A percentile compares a stretch with the other conserved stretches of the same genome.
Conservation (phyloP, 2,888 invertebrate genomes). For the Trachelus stipa region DNA sequence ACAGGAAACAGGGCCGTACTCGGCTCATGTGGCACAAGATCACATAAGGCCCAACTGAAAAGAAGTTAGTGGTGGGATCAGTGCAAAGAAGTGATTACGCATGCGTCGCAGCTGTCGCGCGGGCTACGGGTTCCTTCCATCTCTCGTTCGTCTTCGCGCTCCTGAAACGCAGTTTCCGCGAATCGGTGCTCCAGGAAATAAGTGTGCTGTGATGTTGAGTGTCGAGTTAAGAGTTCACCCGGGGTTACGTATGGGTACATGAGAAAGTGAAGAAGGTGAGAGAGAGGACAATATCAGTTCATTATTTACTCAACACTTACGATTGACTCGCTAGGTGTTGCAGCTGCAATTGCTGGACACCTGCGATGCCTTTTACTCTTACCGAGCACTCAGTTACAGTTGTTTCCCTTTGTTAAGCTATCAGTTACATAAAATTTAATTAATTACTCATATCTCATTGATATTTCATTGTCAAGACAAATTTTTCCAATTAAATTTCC, state of each 20-base stretch:
- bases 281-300: background rate
- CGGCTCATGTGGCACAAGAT: background rate
- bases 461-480: background rate
- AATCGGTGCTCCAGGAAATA: slow-evolving; percentile 59
- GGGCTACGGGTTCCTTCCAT: slow-evolving; percentile 29
- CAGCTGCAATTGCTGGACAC: background rate
- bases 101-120: slow-evolving; percentile 19
- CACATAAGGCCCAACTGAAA: background rate
- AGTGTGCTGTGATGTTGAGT: slow-evolving; percentile 37
- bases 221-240: slow-evolving; percentile 12
- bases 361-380: background rate
- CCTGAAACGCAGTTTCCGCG: slow-evolving; percentile 65
- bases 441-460: background rate
- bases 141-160: slow-evolving; percentile 37
- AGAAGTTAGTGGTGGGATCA: background rate
- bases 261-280: slow-evolving; percentile 37
- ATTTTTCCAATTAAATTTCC: background rate
- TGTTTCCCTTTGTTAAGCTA: background rate
- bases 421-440: background rate
- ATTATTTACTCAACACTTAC: background rate
- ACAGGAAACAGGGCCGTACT: background rate
- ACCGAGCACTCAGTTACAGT: background rate
- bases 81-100: slow-evolving; percentile 4
- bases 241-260: slow-evolving; percentile 18
- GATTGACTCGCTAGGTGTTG: background rate